phyloP scores from a whole-genome alignment of 2,113 vertebrate species.

The Cromileptes altivelis region DNA sequence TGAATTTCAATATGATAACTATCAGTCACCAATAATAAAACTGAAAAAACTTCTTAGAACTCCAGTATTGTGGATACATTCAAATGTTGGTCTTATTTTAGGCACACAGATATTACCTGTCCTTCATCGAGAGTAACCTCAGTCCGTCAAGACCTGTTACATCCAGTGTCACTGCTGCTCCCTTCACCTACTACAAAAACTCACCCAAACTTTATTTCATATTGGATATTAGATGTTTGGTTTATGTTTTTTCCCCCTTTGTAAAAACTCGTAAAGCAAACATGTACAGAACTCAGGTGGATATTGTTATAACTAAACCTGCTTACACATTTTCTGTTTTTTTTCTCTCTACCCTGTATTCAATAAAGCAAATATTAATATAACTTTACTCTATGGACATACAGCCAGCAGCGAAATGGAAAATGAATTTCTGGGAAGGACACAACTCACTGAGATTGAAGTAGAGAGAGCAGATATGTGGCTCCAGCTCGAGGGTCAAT shows the following conservation, averaged over 20 bases:
- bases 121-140: not conserved
- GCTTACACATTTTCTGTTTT: not conserved
- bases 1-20: not conserved
- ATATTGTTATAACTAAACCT: not conserved
- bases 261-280: conserved; percentile 8
- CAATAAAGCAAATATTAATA: conserved; percentile 28
- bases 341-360: not conserved
- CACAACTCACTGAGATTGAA: not conserved
- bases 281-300: not conserved
- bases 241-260: not conserved
- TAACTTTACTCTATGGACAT: conserved; percentile 8
- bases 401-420: not conserved
- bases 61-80: not conserved
- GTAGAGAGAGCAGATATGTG: not conserved
- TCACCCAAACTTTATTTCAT: not conserved
- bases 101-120: not conserved
- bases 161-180: not conserved
- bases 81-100: not conserved
- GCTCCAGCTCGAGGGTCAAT: not conserved
- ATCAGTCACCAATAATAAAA: not conserved
- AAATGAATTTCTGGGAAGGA: not conserved
- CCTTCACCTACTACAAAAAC: not conserved
- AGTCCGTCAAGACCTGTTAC: not conserved
- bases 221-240: not conserved
- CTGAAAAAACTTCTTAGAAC: no score